Evolutionary conservation across 2,888 invertebrate genomes (phyloP), one percentile per base, ranked within the genome.

Genomic region (Steinernema carpocapsae): DNA sequence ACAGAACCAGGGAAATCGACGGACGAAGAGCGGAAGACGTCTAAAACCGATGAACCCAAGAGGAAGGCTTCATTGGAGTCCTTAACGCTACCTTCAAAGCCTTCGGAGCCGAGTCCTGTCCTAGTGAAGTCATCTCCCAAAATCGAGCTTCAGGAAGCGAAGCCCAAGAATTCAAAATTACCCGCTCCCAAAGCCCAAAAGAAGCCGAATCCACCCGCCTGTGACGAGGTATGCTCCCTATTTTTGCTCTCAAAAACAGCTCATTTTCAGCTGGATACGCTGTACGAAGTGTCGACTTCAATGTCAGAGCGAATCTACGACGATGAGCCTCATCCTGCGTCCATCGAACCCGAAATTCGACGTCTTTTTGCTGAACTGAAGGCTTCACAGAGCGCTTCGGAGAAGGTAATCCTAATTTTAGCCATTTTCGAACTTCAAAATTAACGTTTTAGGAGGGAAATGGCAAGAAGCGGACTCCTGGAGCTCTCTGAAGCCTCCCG

Each of bases 251-350:
- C n/a, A 7, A 19, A 26, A 7, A 6, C 14, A 2, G 24, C 10
- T 12, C 14, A 12, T 51, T 51, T 51, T 26, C 26, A 56, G 56
- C 24, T 24, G 12, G 56, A 56, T 17, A 56, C 56, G 22, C 56
- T 56, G 10, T 56, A 22, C 56, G 56, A 26, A 7, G 17, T 56
- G 6, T 24, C 26, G 26, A 26, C 56, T 22, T 56, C 56, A 19
- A 56, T 56, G 56, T 56, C 56, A 26, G 56, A 56, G 6, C 3
- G 26, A 4, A 56, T 56, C 26, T 56, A 56, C 56, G 56, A 56
- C 56, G 56, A 56, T 3, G 10, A 6, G 14, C 56, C 56, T 22
- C 22, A 6, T 12, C 2, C 17, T 6, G 56, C 22, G 22, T 4
- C 24, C 7, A 22, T 26, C 24, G 56, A 56, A 26, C 12, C 6